Conservation (phyloP, 2,113 vertebrate genomes). For the Podocnemis expansa region DNA sequence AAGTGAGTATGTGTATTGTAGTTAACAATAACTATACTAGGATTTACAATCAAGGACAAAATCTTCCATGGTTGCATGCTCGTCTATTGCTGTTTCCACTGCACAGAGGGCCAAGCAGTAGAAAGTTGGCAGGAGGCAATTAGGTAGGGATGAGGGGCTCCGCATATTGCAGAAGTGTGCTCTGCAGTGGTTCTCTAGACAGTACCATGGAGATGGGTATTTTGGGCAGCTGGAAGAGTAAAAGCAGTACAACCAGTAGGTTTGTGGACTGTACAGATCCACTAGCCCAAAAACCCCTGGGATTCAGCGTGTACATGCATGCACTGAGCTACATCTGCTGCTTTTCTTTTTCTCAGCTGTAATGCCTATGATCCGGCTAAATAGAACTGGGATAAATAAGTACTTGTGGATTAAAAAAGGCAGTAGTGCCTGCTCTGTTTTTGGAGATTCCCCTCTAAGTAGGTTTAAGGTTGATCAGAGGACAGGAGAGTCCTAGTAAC, state of each 20-base stretch:
- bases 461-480: background rate
- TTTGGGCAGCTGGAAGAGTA: background rate
- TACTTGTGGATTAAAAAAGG: background rate
- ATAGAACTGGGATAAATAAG: background rate
- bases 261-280: background rate
- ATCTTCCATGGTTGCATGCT: background rate
- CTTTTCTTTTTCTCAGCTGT: background rate
- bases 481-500: background rate
- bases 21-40: background rate
- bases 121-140: background rate
- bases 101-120: background rate
- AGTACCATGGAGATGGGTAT: background rate
- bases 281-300: background rate
- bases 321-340: rapidly evolving
- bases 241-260: background rate
- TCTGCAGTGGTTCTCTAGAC: background rate
- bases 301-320: rapidly evolving
- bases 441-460: background rate
- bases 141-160: background rate
- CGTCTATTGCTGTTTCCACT: background rate
- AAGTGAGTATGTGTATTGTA: rapidly evolving
- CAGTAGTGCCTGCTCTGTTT: background rate
- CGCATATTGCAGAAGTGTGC: background rate
- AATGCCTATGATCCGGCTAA: background rate
- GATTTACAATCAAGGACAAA: background rate